Evolutionary conservation across 2,888 invertebrate genomes (phyloP), one percentile per base, ranked within the genome.

Genomic region (Drosophila quinaria): DNA sequence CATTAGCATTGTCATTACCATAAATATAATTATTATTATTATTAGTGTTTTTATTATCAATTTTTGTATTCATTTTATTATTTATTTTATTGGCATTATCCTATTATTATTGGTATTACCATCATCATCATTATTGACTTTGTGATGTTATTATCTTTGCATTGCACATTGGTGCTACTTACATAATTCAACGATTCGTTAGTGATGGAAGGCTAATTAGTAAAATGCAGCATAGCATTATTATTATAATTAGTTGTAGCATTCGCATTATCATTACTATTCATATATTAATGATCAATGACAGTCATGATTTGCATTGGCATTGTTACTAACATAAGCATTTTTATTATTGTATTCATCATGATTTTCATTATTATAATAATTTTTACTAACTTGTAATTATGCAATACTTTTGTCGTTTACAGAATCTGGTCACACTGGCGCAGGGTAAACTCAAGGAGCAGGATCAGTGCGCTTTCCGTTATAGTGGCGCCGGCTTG

Each of bases 391-490:
- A 49, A 17, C 3, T 29, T 1, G 1, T 0, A 29, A 29, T 8
- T 29, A 8, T 29, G 29, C 1, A 31, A 1, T 31, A 31, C 31
- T 4, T 22, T 29, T 29, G 9, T 35, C 4, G 4, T 39, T 89
- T 92, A 11, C 88, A 96, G 95, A 95, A 95, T 92, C 93, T 96
- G 85, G 96, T 97, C 17, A 94, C 95, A 68, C 93, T 97, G 74
- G 97, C 97, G 44, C 95, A 96, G 91, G 97, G 97, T 90, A 97
- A 97, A 91, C 95, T 97, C 91, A 94, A 95, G 68, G 94, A 94
- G 85, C 94, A 95, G 78, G 92, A 92, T 70, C 91, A 91, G 68
- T 89, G 84, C 41, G 77, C 89, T 37, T 89, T 92, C 60, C 91
- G 91, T 33, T 92, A 91, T 51, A 69, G 81, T 19, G 87, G 80